These are phyloP conservation scores for Encarsia formosa DNA, from an alignment of 2,888 invertebrate species.

Conservation along the genomic window DNA sequence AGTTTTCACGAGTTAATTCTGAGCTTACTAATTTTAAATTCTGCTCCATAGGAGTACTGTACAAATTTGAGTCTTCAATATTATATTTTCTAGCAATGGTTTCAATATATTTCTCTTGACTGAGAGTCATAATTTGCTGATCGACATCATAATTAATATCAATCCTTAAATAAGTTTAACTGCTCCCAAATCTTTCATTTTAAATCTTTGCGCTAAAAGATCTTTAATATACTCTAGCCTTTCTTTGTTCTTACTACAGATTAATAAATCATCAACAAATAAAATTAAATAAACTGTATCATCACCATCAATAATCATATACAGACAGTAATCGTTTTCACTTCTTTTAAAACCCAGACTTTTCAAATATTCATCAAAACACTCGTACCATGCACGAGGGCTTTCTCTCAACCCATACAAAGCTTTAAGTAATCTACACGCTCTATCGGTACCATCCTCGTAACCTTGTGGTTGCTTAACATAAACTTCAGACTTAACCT, in stretches of 20 bases:
- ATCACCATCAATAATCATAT: not conserved
- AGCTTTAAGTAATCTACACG: not conserved
- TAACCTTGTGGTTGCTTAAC: conserved; percentile 23
- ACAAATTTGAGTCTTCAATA: too few relatives aligned
- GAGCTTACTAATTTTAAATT: conserved; percentile 20
- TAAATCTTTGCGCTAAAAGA: too few relatives aligned
- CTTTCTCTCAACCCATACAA: too few relatives aligned
- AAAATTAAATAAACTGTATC: too few relatives aligned
- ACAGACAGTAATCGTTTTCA: not conserved
- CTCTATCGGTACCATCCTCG: conserved; percentile 7
- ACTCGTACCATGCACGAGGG: not conserved
- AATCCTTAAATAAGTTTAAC: too few relatives aligned
- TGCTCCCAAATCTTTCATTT: too few relatives aligned
- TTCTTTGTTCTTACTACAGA: too few relatives aligned
- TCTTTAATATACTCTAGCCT: too few relatives aligned
- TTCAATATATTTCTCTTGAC: too few relatives aligned
- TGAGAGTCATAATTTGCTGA: too few relatives aligned
- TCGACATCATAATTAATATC: too few relatives aligned
- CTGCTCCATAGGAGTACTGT: conserved; percentile 18
- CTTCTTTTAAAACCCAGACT: not conserved
- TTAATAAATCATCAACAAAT: not conserved
- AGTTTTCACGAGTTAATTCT: not conserved
- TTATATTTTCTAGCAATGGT: too few relatives aligned
- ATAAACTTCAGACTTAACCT: conserved; percentile 19
- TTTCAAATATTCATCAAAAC: not conserved